phyloP scores from a whole-genome alignment of 2,888 invertebrate species.

The Brachypterus glaber region DNA sequence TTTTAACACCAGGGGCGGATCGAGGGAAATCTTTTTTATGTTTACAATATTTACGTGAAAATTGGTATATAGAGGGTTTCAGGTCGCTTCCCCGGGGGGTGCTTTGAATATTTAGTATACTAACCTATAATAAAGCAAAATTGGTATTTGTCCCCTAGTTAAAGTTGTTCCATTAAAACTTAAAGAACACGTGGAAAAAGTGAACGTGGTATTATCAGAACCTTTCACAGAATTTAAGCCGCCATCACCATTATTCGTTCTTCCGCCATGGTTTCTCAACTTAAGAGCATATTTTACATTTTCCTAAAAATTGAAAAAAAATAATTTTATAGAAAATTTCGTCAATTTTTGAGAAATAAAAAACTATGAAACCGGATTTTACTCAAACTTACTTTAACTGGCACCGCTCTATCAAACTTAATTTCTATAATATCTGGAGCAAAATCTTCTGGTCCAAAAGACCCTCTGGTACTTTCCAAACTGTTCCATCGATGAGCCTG shows the following conservation, averaged over 20 bases:
- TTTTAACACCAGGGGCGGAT: too few relatives aligned
- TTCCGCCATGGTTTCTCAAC: conserved; percentile 79
- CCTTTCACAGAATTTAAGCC: conserved; percentile 83
- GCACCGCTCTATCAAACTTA: conserved; percentile 80
- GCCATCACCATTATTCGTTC: conserved; percentile 91
- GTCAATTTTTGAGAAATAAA: conserved; percentile 3
- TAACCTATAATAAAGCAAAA: conserved; percentile 79
- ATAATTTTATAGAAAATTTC: too few relatives aligned
- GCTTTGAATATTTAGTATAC: conserved; percentile 11
- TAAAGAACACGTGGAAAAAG: conserved; percentile 82
- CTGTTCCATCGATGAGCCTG: conserved; percentile 80
- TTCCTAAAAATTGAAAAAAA: too few relatives aligned
- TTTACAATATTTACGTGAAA: too few relatives aligned
- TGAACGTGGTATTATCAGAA: conserved; percentile 85
- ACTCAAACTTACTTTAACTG: conserved; percentile 72
- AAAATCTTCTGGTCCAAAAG: conserved; percentile 75
- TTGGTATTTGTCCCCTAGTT: conserved; percentile 89
- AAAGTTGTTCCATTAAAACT: conserved; percentile 96
- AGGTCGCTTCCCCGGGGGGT: not conserved
- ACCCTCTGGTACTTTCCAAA: conserved; percentile 72
- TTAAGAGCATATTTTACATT: conserved; percentile 82
- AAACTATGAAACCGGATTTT: too few relatives aligned
- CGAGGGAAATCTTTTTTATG: too few relatives aligned
- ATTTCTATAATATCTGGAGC: conserved; percentile 83
- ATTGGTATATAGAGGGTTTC: too few relatives aligned